Percentiles rank a stretch among this genome's conserved stretches.
Conservation (phyloP, 2,797 vertebrate species). For the Lateolabrax maculatus region DNA sequence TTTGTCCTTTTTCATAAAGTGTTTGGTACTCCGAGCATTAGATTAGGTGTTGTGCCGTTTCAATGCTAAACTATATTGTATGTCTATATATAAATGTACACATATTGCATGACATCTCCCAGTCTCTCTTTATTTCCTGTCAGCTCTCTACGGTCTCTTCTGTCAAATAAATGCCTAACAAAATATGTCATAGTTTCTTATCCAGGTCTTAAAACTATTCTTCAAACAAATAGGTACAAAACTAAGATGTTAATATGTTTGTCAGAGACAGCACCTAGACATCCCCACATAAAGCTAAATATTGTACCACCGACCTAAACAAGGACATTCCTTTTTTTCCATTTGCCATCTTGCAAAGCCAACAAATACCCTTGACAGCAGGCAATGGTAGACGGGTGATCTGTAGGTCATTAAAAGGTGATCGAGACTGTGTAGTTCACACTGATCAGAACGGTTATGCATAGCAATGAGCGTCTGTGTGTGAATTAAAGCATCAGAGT, state of each 20-base stretch:
- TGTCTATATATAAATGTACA: background rate
- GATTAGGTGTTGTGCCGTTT: background rate
- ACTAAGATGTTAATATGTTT: background rate
- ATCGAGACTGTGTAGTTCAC: slow-evolving; percentile 48
- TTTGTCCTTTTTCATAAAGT: background rate
- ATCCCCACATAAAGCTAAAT: background rate
- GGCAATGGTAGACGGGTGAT: slow-evolving; percentile 20
- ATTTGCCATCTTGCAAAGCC: slow-evolving; percentile 23
- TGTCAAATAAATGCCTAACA: background rate
- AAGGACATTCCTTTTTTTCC: background rate
- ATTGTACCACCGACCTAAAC: background rate
- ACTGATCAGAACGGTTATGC: slow-evolving; percentile 42
- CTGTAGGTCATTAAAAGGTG: slow-evolving; percentile 56
- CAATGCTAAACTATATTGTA: too few relatives aligned
- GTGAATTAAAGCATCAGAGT: slow-evolving; percentile 49
- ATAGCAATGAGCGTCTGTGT: slow-evolving; percentile 53
- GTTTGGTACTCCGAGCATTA: background rate
- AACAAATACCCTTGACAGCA: slow-evolving; percentile 30
- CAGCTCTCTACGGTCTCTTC: background rate
- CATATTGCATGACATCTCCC: background rate
- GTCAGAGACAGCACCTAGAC: background rate
- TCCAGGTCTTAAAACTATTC: background rate
- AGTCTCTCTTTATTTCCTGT: background rate
- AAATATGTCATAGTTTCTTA: background rate
- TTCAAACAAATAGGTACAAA: background rate